phyloP scores from a whole-genome alignment of 2,113 vertebrate genomes.

The Apus apus region DNA sequence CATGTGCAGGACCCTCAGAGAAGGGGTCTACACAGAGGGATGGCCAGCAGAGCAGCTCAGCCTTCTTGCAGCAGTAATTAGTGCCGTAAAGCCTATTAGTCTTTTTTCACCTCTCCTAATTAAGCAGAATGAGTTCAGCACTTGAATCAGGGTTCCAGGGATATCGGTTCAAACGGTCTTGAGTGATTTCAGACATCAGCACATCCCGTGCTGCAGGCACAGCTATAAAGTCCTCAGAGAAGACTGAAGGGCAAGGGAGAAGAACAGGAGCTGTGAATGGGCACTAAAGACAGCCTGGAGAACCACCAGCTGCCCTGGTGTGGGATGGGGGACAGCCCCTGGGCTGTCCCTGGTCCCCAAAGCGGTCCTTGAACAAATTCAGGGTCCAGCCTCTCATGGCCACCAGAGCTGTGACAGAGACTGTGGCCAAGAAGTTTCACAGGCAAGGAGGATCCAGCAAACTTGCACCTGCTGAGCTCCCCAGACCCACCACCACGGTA shows the following conservation, averaged over 20 bases:
- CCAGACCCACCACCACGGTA: neutral
- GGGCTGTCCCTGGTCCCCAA: neutral
- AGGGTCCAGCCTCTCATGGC: neutral
- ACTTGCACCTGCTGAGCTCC: neutral
- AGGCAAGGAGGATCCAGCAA: neutral
- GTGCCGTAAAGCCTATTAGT: neutral
- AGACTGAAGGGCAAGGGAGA: neutral
- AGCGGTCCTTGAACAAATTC: neutral
- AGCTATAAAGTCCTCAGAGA: neutral
- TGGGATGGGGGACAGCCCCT: no score
- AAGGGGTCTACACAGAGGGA: neutral
- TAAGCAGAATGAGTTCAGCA: neutral
- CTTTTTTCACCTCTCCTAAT: neutral
- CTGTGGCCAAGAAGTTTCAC: neutral
- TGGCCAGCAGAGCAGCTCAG: neutral
- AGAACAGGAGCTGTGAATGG: neutral
- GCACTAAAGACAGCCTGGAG: neutral
- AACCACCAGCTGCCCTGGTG: fast-evolving
- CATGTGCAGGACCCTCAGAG: neutral
- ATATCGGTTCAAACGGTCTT: neutral
- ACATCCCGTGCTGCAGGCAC: neutral
- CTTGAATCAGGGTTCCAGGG: neutral
- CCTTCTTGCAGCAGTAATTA: neutral
- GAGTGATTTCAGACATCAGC: neutral
- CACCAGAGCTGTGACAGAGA: neutral